These are phyloP conservation scores for Istiophorus platypterus DNA, from an alignment of 2,113 vertebrate species.

Conservation along the genomic window DNA sequence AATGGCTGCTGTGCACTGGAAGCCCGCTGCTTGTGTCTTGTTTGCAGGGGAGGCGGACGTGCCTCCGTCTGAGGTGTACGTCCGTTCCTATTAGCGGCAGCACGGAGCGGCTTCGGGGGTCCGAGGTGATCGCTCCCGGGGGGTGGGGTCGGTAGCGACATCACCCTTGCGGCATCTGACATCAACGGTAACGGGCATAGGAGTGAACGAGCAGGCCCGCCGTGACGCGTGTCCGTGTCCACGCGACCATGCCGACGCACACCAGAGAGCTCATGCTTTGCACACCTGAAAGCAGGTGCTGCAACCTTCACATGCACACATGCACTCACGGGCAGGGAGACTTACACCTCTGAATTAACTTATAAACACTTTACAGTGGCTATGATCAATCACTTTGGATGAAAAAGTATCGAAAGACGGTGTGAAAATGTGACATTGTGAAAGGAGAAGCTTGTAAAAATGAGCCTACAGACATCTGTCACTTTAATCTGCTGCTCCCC, in stretches of 20 bases:
- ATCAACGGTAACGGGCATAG: slow-evolving; percentile 36
- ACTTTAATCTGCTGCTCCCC: too few species aligned
- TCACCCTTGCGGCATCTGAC: slow-evolving; percentile 44
- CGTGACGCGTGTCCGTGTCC: background rate
- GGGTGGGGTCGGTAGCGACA: slow-evolving; percentile 48
- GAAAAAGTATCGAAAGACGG: too few species aligned
- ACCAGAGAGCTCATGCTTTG: background rate
- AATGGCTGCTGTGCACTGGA: slow-evolving; percentile 53
- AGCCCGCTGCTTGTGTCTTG: slow-evolving; percentile 49
- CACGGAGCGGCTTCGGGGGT: slow-evolving; percentile 1
- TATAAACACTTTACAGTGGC: too few species aligned
- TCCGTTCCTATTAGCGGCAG: slow-evolving; percentile 52
- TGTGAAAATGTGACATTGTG: too few species aligned
- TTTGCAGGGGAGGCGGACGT: slow-evolving; percentile 34
- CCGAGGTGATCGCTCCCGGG: slow-evolving; percentile 49
- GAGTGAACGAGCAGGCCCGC: slow-evolving; percentile 36
- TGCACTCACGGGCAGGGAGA: background rate
- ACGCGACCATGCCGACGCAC: background rate
- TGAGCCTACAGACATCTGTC: too few species aligned
- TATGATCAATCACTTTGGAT: too few species aligned
- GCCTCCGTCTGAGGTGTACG: slow-evolving; percentile 45
- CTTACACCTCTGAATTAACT: too few species aligned
- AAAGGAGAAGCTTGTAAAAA: too few species aligned
- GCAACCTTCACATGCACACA: background rate
- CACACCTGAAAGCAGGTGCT: background rate